Percentiles rank a stretch among this genome's conserved stretches.
Conservation (phyloP, 2,888 invertebrate genomes). For the Sipha maydis region DNA sequence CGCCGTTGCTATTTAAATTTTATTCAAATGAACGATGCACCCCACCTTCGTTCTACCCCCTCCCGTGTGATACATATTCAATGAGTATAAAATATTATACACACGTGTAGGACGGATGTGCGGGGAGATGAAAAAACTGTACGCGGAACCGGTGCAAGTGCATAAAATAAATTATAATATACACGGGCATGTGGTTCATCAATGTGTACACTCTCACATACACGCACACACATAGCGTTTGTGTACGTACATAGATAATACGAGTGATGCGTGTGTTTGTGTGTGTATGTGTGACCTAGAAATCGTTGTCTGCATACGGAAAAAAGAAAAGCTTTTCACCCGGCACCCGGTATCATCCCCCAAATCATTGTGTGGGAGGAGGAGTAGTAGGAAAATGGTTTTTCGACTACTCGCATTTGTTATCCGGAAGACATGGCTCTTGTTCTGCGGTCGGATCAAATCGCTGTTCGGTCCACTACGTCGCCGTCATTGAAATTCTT, state of each 20-base stretch:
- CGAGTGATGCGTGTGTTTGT: neutral
- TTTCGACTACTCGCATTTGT: neutral
- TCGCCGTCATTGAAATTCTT: neutral
- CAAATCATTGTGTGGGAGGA: neutral
- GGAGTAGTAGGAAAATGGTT: neutral
- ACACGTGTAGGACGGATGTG: neutral
- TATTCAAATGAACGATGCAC: conserved; percentile 57
- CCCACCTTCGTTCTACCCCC: neutral
- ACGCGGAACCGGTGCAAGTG: conserved; percentile 44
- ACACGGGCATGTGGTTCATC: neutral
- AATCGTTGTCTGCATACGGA: conserved; percentile 50
- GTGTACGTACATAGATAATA: too few species aligned
- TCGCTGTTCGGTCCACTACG: too few species aligned
- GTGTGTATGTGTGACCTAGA: conserved; percentile 37
- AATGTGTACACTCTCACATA: neutral
- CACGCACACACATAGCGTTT: neutral
- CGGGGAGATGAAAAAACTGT: neutral
- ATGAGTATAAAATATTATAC: conserved; percentile 9
- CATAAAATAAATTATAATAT: conserved; percentile 32
- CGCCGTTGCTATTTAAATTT: conserved; percentile 56
- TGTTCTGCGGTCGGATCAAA: neutral
- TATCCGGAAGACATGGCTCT: neutral
- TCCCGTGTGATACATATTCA: neutral
- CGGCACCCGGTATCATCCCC: neutral
- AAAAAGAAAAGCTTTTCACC: conserved; percentile 30